phyloP scores from a whole-genome alignment of 2,888 invertebrate species.

The Brenthis ino region DNA sequence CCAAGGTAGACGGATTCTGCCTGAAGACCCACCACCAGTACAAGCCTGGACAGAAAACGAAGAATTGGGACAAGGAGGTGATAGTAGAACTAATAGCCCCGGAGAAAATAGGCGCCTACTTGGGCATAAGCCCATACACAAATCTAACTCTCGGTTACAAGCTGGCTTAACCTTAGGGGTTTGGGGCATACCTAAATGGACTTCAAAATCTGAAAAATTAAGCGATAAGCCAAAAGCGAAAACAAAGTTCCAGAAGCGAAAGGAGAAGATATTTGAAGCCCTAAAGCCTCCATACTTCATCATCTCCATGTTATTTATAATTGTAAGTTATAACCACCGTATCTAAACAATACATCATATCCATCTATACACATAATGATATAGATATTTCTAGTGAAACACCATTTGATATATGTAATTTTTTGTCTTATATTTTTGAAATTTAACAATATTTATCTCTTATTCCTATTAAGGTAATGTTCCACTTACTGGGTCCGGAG shows the following conservation, averaged over 20 bases:
- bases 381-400: background rate
- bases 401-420: background rate
- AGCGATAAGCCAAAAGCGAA: slow-evolving; percentile 45
- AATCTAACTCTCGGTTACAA: slow-evolving; percentile 53
- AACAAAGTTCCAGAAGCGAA: slow-evolving; percentile 62
- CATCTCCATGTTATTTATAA: slow-evolving; percentile 64
- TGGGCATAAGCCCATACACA: slow-evolving; percentile 40
- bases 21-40: slow-evolving; percentile 51
- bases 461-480: slow-evolving; percentile 47
- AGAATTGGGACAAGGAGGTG: slow-evolving; percentile 44
- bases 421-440: background rate
- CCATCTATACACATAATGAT: background rate
- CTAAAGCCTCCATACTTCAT: slow-evolving; percentile 71
- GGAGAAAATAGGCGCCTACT: slow-evolving; percentile 63
- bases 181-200: slow-evolving; percentile 45
- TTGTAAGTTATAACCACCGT: slow-evolving; percentile 55
- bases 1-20: slow-evolving; percentile 56
- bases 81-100: slow-evolving; percentile 52
- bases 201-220: slow-evolving; percentile 41
- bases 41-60: slow-evolving; percentile 68
- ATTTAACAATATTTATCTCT: background rate
- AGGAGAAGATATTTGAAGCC: slow-evolving; percentile 60
- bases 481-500: slow-evolving; percentile 55
- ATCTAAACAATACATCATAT: too few relatives aligned
- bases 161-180: slow-evolving; percentile 62